Percentiles rank a stretch among this genome's conserved stretches.
phyloP scores from a whole-genome alignment of 2,113 vertebrate species.

The Gallinago media region DNA sequence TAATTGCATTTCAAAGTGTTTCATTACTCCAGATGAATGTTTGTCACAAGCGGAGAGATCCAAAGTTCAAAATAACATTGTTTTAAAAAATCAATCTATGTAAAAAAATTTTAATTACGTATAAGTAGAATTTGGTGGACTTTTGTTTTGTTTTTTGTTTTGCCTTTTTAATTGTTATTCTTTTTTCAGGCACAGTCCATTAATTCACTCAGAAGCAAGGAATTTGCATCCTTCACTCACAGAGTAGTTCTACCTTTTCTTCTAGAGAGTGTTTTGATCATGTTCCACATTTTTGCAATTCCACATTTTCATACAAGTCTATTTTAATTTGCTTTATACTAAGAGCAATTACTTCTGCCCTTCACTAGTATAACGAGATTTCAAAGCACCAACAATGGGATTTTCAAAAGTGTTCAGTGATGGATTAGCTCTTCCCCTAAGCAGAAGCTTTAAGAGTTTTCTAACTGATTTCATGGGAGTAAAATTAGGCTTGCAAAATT shows the following conservation, averaged over 20 bases:
- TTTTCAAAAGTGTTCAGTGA: background rate
- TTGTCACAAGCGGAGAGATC: background rate
- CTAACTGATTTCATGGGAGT: background rate
- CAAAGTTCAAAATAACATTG: conserved; percentile 8
- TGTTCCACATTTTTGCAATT: background rate
- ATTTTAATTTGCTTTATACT: background rate
- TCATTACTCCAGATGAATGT: conserved; percentile 27
- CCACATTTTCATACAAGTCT: background rate
- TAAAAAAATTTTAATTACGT: conserved; percentile 6
- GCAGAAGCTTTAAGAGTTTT: background rate
- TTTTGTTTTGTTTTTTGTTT: background rate
- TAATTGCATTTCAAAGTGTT: conserved; percentile 42
- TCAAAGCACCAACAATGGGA: background rate
- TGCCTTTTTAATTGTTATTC: background rate
- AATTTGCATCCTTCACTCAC: background rate
- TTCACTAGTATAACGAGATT: background rate
- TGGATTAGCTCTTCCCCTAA: background rate
- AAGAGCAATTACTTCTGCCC: background rate
- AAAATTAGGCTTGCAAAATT: background rate
- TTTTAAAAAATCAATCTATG: conserved; percentile 2
- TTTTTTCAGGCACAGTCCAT: background rate
- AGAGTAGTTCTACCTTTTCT: background rate
- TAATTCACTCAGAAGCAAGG: background rate
- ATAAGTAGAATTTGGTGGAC: background rate
- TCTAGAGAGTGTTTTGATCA: background rate